A percentile compares a stretch with the other conserved stretches of the same genome.
These are phyloP conservation scores for Melanerpes formicivorus DNA, from an alignment of 2,113 vertebrate species.

Conservation along the genomic window DNA sequence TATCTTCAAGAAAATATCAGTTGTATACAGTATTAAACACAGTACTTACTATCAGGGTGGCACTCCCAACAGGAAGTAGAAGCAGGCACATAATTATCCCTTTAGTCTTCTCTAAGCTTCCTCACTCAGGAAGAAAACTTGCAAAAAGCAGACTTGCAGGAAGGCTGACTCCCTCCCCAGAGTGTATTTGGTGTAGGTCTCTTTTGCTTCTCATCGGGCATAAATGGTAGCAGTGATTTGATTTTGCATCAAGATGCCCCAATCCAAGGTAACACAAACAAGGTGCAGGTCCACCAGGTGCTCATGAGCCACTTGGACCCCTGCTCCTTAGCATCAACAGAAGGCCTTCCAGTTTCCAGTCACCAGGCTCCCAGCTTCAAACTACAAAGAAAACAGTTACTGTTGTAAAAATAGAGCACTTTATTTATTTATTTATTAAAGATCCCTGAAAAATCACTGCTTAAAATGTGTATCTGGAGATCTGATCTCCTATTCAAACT, in stretches of 20 bases:
- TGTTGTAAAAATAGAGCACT: background rate
- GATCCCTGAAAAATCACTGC: background rate
- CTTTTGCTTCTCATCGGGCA: background rate
- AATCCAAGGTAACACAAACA: background rate
- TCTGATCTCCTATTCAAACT: background rate
- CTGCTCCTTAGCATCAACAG: background rate
- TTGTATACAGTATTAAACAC: background rate
- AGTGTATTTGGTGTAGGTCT: background rate
- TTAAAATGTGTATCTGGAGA: background rate
- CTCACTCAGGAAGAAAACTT: background rate
- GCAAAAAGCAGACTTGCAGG: background rate
- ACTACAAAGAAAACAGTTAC: background rate
- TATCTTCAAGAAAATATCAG: slow-evolving; percentile 23
- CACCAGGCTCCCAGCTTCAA: background rate
- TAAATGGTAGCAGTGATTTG: background rate
- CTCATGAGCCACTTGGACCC: fast-evolving
- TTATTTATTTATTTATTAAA: background rate
- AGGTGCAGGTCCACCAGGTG: background rate
- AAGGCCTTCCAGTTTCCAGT: background rate
- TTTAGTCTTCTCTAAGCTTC: background rate
- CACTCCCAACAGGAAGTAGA: slow-evolving; percentile 34
- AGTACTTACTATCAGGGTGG: background rate
- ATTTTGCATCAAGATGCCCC: background rate
- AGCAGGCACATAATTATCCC: background rate
- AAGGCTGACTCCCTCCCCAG: background rate